phyloP scores from a whole-genome alignment of 2,888 invertebrate species.

The Cordilura impudica region DNA sequence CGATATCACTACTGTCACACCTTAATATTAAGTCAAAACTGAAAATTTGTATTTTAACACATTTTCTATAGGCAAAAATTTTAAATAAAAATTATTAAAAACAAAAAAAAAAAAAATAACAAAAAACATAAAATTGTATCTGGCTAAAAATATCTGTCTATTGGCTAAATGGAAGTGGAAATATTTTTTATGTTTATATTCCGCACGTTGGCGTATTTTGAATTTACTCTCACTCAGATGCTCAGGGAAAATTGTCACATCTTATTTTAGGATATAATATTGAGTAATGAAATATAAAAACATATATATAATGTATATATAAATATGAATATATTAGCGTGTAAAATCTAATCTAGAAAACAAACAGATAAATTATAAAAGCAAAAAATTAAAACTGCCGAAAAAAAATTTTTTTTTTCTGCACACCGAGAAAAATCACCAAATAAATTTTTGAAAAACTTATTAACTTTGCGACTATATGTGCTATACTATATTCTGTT shows the following conservation, averaged over 20 bases:
- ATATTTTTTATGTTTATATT: conserved; percentile 40
- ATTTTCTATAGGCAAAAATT: conserved; percentile 57
- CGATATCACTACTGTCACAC: conserved; percentile 74
- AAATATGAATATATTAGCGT: neutral
- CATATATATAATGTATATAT: neutral
- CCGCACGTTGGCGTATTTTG: conserved; percentile 40
- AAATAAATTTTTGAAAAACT: too few species aligned
- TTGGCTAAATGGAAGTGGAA: conserved; percentile 51
- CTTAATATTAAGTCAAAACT: conserved; percentile 75
- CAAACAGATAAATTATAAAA: neutral
- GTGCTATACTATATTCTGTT: too few species aligned
- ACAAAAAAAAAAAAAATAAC: conserved; percentile 7
- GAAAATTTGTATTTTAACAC: conserved; percentile 57
- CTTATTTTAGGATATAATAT: conserved; percentile 41
- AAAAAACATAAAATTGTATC: conserved; percentile 27
- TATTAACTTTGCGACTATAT: too few species aligned
- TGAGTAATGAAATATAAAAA: conserved; percentile 12
- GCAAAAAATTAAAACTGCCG: neutral
- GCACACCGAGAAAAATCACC: too few species aligned
- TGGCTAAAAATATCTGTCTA: conserved; percentile 52
- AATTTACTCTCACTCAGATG: conserved; percentile 7
- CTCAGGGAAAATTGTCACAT: conserved; percentile 40
- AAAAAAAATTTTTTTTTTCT: too few species aligned
- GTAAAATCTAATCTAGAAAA: conserved; percentile 13
- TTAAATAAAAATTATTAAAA: conserved; percentile 21